Conservation (phyloP, 2,113 vertebrate genomes). For the Dasyornis broadbenti region DNA sequence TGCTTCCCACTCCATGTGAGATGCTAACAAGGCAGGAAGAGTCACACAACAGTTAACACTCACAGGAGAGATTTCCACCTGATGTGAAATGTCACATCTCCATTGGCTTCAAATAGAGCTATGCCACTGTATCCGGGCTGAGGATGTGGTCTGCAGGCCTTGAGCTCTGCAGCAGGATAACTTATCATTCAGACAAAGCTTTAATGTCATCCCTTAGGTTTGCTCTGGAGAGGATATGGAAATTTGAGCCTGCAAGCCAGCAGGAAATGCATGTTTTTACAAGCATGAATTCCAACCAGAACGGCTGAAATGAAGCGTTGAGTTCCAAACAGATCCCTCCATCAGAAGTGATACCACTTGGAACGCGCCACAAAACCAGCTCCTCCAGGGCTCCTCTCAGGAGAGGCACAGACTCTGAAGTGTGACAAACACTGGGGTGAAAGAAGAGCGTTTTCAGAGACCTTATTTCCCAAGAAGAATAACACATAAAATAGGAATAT, state of each 20-base stretch:
- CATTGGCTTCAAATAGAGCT: not conserved
- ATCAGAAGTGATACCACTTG: not conserved
- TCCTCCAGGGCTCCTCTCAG: not conserved
- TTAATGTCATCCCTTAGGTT: not conserved
- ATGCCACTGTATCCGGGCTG: not conserved
- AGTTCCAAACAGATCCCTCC: not conserved
- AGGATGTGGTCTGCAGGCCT: not conserved
- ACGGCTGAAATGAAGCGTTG: not conserved
- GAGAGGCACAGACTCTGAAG: not conserved
- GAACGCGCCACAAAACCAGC: not conserved
- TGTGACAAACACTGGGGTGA: not conserved
- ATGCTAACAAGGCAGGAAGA: not conserved
- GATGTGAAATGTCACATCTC: not conserved
- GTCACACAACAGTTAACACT: not conserved
- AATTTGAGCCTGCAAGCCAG: not conserved
- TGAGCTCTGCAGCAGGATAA: not conserved
- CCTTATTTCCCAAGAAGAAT: not conserved
- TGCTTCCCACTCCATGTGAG: not conserved
- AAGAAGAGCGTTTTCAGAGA: not conserved
- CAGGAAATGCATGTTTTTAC: not conserved
- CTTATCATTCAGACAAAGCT: not conserved
- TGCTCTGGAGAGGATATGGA: not conserved
- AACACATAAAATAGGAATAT: not conserved
- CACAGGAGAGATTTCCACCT: not conserved
- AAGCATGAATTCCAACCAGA: conserved; percentile 1